Evolutionary conservation across 2,797 vertebrate genomes (phyloP).

Genomic region (Acanthis flammea): DNA sequence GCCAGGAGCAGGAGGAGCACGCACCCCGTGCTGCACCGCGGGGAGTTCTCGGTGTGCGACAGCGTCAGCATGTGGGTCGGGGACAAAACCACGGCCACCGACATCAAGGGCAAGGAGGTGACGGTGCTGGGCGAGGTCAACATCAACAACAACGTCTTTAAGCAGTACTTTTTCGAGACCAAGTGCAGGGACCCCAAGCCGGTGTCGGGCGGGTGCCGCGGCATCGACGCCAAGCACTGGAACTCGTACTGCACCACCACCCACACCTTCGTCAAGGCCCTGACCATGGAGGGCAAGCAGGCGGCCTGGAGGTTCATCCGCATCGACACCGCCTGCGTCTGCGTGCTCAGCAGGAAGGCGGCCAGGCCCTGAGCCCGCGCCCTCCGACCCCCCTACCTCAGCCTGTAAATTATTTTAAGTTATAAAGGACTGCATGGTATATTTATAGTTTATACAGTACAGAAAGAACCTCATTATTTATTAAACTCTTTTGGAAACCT

Average conservation of each 20-base stretch:
- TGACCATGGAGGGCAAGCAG: slow-evolving; percentile 90
- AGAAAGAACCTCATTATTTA: slow-evolving; percentile 92
- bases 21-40: slow-evolving; percentile 84
- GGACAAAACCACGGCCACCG: slow-evolving; percentile 94
- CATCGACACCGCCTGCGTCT: slow-evolving; percentile 95
- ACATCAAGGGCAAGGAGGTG: slow-evolving; percentile 95
- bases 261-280: slow-evolving; percentile 93
- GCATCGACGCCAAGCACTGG: slow-evolving; percentile 94
- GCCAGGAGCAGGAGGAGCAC: slow-evolving; percentile 79
- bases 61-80: slow-evolving; percentile 94
- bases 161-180: slow-evolving; percentile 99
- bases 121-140: slow-evolving; percentile 91
- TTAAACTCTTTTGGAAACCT: slow-evolving; percentile 90
- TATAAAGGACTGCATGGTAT: slow-evolving; percentile 91
- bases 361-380: slow-evolving; percentile 64
- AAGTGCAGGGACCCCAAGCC: slow-evolving; percentile 84
- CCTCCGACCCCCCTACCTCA: slow-evolving; percentile 85
- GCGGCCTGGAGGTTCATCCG: slow-evolving; percentile 95
- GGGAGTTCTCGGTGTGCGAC: slow-evolving; percentile 95
- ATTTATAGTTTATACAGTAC: slow-evolving; percentile 99
- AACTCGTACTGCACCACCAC: slow-evolving; percentile 98
- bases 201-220: slow-evolving; percentile 85
- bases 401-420: slow-evolving; percentile 94
- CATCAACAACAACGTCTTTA: slow-evolving; percentile 92
- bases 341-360: slow-evolving; percentile 93